Conservation (phyloP, 2,113 vertebrate genomes). For the Neogale vison region DNA sequence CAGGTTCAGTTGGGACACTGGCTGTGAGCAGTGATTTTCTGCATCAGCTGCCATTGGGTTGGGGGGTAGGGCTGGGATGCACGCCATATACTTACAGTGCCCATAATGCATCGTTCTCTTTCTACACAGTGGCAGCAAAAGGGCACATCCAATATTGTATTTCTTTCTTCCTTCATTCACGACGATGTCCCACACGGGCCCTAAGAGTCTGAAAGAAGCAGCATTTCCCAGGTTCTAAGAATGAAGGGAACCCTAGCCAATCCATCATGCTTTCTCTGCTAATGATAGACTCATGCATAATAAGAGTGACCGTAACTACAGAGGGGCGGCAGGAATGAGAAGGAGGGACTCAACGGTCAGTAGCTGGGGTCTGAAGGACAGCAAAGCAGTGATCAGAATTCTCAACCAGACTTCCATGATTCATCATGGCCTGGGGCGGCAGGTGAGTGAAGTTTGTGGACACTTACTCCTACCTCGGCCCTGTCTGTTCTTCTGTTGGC, state of each 20-base stretch:
- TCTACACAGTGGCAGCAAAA: conserved; percentile 78
- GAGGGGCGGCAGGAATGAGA: conserved; percentile 85
- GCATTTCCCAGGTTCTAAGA: conserved; percentile 82
- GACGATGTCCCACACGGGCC: conserved; percentile 77
- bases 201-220: conserved; percentile 78
- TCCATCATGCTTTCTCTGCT: conserved; percentile 89
- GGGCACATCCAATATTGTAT: conserved; percentile 73
- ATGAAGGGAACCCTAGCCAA: conserved; percentile 79
- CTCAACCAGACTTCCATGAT: conserved; percentile 84
- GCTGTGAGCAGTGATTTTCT: conserved; percentile 35
- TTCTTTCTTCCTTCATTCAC: conserved; percentile 83
- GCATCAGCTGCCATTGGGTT: not conserved
- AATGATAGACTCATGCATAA: conserved; percentile 85
- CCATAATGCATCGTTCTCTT: conserved; percentile 78
- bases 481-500: not conserved
- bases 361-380: conserved; percentile 81
- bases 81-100: conserved; percentile 70
- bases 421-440: conserved; percentile 60
- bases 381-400: conserved; percentile 88
- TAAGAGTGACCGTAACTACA: conserved; percentile 80
- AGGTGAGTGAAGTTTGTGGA: not conserved
- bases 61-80: not conserved
- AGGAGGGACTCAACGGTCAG: conserved; percentile 86
- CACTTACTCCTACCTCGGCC: conserved; percentile 48
- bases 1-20: not conserved